Evolutionary conservation across 2,797 vertebrate genomes (phyloP), one percentile per base, ranked within the genome.

Genomic region (Allobates femoralis): DNA sequence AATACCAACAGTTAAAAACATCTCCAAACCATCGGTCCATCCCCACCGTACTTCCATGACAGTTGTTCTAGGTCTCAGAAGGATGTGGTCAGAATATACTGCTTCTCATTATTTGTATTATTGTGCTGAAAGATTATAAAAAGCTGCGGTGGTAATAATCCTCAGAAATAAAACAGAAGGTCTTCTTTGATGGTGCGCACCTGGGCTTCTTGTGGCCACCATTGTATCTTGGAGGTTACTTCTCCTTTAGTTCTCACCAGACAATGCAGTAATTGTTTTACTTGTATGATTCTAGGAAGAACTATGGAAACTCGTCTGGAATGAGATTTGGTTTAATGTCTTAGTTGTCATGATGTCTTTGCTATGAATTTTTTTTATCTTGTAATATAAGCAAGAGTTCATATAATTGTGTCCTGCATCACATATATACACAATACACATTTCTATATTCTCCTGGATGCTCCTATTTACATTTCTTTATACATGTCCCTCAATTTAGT

Each of bases 211-310:
- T 81, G 83, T 84, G 56, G 90, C 89, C 93, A 92, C 90, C 90
- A 88, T 92, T 91, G 90, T 85, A 92, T 91, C 91, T 91, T 91
- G 88, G 90, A 89, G 85, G 89, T 88, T 87, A 89, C 91, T 89
- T 87, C 86, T 84, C 86, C 86, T 84, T 34, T 83, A 90, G 92
- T 92, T 88, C 89, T 87, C 86, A 90, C 91, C 89, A 92, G 89
- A 88, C 58, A 94, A 94, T 91, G 89, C 86, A 86, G 89, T 87
- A 83, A 92, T 93, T 94, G 92, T 94, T 85, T 89, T 87, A 81
- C 88, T 86, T 82, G 86, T 88, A 84, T 71, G 81, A 66, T 86
- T 89, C 0, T 53, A 69, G 50, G 32, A 41, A 56, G 26, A 56
- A 58, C 3, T 56, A 46, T 51, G 50, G 51, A 32, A 58, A 58